Evolutionary conservation across 1,140 invertebrate genomes (phyloP).

Genomic region (Aphelenchoides avenae): DNA sequence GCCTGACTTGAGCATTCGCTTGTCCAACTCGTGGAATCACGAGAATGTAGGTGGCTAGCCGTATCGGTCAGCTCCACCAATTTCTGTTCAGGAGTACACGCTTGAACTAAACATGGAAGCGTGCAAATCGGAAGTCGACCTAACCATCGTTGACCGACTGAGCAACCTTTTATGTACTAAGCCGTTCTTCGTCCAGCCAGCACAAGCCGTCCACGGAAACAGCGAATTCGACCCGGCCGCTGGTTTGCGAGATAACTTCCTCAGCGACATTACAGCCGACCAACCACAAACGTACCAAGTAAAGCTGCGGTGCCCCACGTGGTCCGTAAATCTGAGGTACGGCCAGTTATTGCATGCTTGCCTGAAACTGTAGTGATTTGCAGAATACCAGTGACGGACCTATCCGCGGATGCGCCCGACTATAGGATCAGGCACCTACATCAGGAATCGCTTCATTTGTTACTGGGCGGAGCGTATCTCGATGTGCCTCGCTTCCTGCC

Average conservation of each 20-base stretch:
- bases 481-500: conserved; percentile 37
- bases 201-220: background rate
- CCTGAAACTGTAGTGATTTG: conserved; percentile 1
- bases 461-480: conserved; percentile 16
- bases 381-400: conserved; percentile 38
- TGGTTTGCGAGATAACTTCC: conserved; percentile 26
- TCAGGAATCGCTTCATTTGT: conserved; percentile 24
- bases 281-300: conserved; percentile 32
- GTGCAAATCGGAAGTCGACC: conserved; percentile 37
- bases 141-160: conserved; percentile 37
- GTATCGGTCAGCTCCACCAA: no score
- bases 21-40: conserved; percentile 19
- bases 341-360: background rate
- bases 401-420: background rate
- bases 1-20: conserved; percentile 12
- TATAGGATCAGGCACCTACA: conserved; percentile 20
- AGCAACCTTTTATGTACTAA: conserved; percentile 12
- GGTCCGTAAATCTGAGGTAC: conserved; percentile 33
- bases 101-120: conserved; percentile 24
- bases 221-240: background rate
- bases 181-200: conserved; percentile 22
- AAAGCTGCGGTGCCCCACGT: conserved; percentile 27
- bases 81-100: conserved; percentile 6
- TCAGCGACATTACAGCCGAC: background rate
- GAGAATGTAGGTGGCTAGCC: conserved; percentile 14